Percentiles rank a stretch among this genome's conserved stretches.
These are phyloP conservation scores for Cyanoliseus patagonus DNA, from an alignment of 2,113 vertebrate genomes.

Conservation along the genomic window DNA sequence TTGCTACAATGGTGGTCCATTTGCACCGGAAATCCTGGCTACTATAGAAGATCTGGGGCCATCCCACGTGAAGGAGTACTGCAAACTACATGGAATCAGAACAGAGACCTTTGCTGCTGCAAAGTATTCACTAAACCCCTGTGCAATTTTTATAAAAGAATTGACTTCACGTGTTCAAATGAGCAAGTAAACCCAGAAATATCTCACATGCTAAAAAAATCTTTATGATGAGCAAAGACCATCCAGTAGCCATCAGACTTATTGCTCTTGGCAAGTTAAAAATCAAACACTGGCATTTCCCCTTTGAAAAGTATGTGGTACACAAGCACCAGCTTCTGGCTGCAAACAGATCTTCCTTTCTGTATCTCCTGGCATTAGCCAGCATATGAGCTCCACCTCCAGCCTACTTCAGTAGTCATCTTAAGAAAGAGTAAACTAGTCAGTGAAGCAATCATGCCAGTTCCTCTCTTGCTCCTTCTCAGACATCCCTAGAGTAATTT, in stretches of 20 bases:
- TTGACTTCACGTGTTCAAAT: neutral
- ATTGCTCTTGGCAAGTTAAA: neutral
- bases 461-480: neutral
- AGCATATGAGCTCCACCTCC: neutral
- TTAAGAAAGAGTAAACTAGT: neutral
- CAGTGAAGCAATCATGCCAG: neutral
- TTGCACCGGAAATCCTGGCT: neutral
- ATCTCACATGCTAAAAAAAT: neutral
- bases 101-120: neutral
- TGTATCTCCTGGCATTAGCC: neutral
- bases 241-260: neutral
- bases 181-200: neutral
- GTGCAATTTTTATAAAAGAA: neutral
- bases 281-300: neutral
- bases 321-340: neutral
- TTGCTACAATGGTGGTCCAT: neutral
- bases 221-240: neutral
- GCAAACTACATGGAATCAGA: neutral
- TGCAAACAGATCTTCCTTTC: neutral
- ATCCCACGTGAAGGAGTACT: neutral
- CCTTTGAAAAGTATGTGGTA: neutral
- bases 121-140: neutral
- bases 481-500: neutral
- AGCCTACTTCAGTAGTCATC: neutral
- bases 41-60: neutral